phyloP scores from a whole-genome alignment of 2,113 vertebrate species.

The Nerophis lumbriciformis region DNA sequence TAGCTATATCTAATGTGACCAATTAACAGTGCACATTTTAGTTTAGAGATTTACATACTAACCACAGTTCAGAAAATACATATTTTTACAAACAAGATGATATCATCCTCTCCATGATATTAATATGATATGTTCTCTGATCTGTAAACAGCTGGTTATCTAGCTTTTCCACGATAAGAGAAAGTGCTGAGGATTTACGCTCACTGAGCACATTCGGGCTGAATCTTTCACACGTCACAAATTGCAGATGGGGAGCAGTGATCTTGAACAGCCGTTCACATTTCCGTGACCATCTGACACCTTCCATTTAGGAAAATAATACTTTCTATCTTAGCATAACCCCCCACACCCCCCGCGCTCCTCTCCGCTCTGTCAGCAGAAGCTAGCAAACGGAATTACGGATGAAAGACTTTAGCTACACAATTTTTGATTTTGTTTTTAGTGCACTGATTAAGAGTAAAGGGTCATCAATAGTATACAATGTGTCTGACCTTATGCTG shows the following conservation, averaged over 20 bases:
- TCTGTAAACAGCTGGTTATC: conserved; percentile 99
- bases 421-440: conserved; percentile 66
- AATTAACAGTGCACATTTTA: conserved; percentile 49
- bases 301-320: conserved; percentile 99
- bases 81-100: conserved; percentile 78
- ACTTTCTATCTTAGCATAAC: conserved; percentile 99
- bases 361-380: conserved; percentile 74
- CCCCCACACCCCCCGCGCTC: conserved; percentile 25
- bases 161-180: conserved; percentile 99
- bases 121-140: conserved; percentile 99
- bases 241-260: conserved; percentile 99
- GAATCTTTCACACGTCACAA: conserved; percentile 99
- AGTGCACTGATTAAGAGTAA: conserved; percentile 54
- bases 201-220: conserved; percentile 99
- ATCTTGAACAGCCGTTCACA: conserved; percentile 99
- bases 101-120: conserved; percentile 90
- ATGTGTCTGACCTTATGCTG: conserved; percentile 13
- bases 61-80: conserved; percentile 69
- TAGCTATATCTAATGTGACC: neutral
- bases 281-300: conserved; percentile 99
- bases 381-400: conserved; percentile 96
- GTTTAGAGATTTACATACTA: conserved; percentile 67
- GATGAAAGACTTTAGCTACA: conserved; percentile 82
- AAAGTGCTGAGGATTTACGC: conserved; percentile 99
- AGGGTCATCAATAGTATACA: conserved; percentile 21